Percentiles rank a stretch among this genome's conserved stretches.
Conservation (phyloP, 2,113 vertebrate genomes). For the Myiozetetes cayanensis region DNA sequence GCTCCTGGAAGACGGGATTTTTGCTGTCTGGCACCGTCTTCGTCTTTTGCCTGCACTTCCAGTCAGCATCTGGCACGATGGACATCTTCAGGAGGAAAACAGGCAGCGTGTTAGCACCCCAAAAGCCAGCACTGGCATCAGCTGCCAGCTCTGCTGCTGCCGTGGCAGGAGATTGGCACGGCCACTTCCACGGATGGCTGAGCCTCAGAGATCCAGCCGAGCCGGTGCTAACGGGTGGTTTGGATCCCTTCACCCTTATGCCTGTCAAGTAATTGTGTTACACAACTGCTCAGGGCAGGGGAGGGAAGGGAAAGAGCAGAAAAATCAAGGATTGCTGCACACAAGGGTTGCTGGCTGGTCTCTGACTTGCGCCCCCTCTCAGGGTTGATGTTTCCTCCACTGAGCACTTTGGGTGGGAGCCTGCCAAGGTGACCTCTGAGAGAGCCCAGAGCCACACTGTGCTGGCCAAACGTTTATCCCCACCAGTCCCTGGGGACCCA, state of each 20-base stretch:
- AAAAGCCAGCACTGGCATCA: background rate
- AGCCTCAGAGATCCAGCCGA: background rate
- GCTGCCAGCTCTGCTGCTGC: background rate
- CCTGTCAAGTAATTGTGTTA: background rate
- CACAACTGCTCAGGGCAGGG: background rate
- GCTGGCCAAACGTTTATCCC: background rate
- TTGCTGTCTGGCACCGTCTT: constrained; percentile 67
- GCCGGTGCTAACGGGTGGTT: accelerated
- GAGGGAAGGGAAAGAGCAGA: background rate
- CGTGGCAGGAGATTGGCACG: background rate
- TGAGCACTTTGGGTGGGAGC: background rate
- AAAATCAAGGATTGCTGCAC: background rate
- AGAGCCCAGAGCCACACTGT: background rate
- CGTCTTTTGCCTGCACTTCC: constrained; percentile 61
- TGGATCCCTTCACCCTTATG: background rate
- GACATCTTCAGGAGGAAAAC: constrained; percentile 61
- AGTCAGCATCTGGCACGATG: constrained; percentile 67
- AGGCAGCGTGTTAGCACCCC: background rate
- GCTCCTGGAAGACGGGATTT: constrained; percentile 72
- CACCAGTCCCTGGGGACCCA: background rate
- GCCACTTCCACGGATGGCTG: background rate
- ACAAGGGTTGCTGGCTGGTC: background rate
- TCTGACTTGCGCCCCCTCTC: accelerated
- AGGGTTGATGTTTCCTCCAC: background rate
- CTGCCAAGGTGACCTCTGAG: background rate